A percentile compares a stretch with the other conserved stretches of the same genome.
These are phyloP conservation scores for Parazoanthus swiftii DNA, from an alignment of 92 coral and sea anemone species.

Conservation along the genomic window DNA sequence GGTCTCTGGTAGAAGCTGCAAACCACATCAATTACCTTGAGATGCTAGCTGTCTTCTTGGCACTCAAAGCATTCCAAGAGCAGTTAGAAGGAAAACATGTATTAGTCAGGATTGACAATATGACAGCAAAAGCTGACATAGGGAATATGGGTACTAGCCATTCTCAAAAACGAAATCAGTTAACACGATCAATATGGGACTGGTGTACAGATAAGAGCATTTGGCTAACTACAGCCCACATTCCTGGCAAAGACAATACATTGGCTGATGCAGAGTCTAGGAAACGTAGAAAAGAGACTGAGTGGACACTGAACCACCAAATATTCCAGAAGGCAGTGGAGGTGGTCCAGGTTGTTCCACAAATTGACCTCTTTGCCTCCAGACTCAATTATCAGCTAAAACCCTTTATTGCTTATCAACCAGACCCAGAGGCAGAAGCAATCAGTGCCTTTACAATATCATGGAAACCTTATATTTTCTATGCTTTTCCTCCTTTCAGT, in stretches of 20 bases:
- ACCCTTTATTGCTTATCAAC: slow-evolving; percentile 54
- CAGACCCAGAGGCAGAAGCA: slow-evolving; percentile 57
- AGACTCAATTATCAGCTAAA: slow-evolving; percentile 41
- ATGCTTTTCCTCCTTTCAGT: slow-evolving; percentile 9
- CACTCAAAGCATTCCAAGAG: slow-evolving; percentile 48
- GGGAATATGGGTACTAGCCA: slow-evolving; percentile 70
- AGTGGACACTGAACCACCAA: slow-evolving; percentile 43
- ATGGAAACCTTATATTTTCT: slow-evolving; percentile 26
- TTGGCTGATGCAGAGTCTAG: slow-evolving; percentile 53
- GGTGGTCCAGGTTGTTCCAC: slow-evolving; percentile 28
- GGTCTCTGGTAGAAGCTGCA: slow-evolving; percentile 54
- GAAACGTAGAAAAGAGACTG: slow-evolving; percentile 35
- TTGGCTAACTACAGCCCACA: slow-evolving; percentile 48
- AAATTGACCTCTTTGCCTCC: slow-evolving; percentile 55
- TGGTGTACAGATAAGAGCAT: slow-evolving; percentile 42
- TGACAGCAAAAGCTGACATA: slow-evolving; percentile 60
- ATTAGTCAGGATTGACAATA: slow-evolving; percentile 49
- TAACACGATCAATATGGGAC: slow-evolving; percentile 47
- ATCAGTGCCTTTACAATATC: slow-evolving; percentile 43
- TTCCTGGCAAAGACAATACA: slow-evolving; percentile 54
- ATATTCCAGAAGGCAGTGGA: slow-evolving; percentile 36
- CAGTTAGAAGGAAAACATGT: slow-evolving; percentile 47
- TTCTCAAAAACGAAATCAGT: slow-evolving; percentile 42
- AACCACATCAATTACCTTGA: slow-evolving; percentile 54
- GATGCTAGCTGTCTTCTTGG: slow-evolving; percentile 57